These are phyloP conservation scores for Ceratina australensis DNA, from an alignment of 1,140 invertebrate species.

Conservation along the genomic window DNA sequence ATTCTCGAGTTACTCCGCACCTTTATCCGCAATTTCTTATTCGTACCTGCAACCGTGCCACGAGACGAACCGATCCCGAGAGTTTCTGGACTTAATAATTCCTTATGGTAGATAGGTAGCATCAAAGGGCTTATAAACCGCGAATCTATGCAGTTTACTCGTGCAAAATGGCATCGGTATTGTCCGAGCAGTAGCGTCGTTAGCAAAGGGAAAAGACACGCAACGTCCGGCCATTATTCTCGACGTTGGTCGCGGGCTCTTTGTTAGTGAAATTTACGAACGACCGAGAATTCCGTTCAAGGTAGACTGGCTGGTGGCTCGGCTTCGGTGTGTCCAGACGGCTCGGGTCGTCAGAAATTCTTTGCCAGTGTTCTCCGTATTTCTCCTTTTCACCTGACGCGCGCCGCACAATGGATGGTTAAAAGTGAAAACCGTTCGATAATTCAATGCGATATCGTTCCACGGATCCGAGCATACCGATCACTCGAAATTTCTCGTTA, in stretches of 20 bases:
- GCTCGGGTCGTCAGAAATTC: slow-evolving; percentile 37
- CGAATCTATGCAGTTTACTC: slow-evolving; percentile 21
- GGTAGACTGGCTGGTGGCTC: slow-evolving; percentile 49
- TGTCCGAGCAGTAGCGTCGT: slow-evolving; percentile 33
- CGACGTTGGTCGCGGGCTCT: slow-evolving; percentile 43
- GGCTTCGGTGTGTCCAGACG: slow-evolving; percentile 32
- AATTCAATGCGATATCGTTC: background rate
- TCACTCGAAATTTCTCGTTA: background rate
- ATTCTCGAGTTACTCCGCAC: no score
- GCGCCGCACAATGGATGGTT: slow-evolving; percentile 4
- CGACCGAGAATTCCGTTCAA: slow-evolving; percentile 59
- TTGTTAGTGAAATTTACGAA: slow-evolving; percentile 62
- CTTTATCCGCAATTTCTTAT: no score
- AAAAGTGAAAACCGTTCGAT: slow-evolving; percentile 7
- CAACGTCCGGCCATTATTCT: slow-evolving; percentile 58
- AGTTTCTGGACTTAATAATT: background rate
- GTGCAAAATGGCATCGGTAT: slow-evolving; percentile 33
- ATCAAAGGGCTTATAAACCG: background rate
- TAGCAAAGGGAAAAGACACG: slow-evolving; percentile 55
- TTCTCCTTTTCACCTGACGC: slow-evolving; percentile 37
- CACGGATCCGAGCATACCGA: background rate
- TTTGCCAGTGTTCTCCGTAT: slow-evolving; percentile 23
- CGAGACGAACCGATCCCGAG: background rate
- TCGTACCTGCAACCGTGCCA: background rate
- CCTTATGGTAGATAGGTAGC: no score